Evolutionary conservation across 2,888 invertebrate species (phyloP).

Genomic region (Reticulitermes lucifugus): DNA sequence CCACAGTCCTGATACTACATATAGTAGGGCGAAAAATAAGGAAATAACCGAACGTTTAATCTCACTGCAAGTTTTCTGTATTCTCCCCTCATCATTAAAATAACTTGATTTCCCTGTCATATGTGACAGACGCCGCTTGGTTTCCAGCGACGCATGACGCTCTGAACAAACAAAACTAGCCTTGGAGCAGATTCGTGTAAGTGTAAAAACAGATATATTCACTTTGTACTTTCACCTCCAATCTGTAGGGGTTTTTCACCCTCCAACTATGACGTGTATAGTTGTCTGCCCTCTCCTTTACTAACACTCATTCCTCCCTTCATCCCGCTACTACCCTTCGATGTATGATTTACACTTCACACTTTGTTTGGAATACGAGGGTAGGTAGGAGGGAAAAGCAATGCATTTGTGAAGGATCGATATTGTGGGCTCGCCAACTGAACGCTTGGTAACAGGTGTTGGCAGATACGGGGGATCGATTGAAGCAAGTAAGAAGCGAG

Average conservation of each 20-base stretch:
- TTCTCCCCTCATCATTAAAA: no score
- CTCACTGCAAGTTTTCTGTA: no score
- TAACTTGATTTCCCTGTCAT: no score
- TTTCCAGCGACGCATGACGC: no score
- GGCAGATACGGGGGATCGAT: constrained; percentile 51
- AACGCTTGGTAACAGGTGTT: constrained; percentile 52
- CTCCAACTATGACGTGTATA: constrained; percentile 21
- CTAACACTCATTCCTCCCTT: constrained; percentile 20
- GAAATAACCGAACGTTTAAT: no score
- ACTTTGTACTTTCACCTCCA: constrained; percentile 20
- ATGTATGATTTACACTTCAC: constrained; percentile 51
- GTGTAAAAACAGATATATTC: constrained; percentile 4
- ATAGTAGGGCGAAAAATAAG: no score
- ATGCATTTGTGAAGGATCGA: constrained; percentile 45
- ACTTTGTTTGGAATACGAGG: constrained; percentile 49
- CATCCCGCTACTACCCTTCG: constrained; percentile 42
- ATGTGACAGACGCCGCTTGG: no score
- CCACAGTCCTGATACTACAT: no score
- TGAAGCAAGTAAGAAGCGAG: constrained; percentile 45
- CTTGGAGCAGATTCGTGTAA: no score
- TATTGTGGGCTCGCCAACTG: constrained; percentile 41
- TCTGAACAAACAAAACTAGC: no score
- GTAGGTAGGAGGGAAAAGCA: constrained; percentile 27
- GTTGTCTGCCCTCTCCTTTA: constrained; percentile 28
- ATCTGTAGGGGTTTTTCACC: constrained; percentile 4